Base-by-base conservation (phyloP, 23 tunicate genomes). In the Ciona savignyi region DNA sequence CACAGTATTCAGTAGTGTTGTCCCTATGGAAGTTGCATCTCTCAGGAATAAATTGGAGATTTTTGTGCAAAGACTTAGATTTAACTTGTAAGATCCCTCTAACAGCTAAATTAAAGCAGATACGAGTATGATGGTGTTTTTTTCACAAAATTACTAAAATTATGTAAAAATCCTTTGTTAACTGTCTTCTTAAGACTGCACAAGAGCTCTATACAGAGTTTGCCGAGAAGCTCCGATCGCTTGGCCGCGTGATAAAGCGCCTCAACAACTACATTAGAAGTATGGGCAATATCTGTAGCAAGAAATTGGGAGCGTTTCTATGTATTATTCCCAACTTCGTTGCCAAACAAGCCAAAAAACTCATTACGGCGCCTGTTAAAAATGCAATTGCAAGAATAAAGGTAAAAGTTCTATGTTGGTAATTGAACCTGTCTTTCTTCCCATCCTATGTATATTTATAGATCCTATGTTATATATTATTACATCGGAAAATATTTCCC, bases 251-350 rank as follows among this genome's bases (percentile, higher is more conserved):
- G 2, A 48, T 89, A 22, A 60, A 35, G 29, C 66, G 23, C 1
- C 23, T 71, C 62, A 78, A 83, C 82, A 48, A 89, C 29, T 89
- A 66, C 70, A 63, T 89, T 33, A 49, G 63, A 6, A 69, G 35
- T 61, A 81, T 81, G 76, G 85, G 80, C 2, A 32, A 34, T 4
- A 73, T 83, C 31, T 89, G 96, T 74, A 80, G 62, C 67, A 48
- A 62, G 1, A 77, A 79, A 56, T 33, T 83, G 1, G 87, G 82
- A 22, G 51, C 96, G 0, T 83, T 78, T 32, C 51, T 89, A 56
- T 89, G 96, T 67, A 83, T 80, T 33, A 71, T 83, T 60, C 96
- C 96, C 4, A 67, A 35, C 63, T 78, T 76, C 33, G 85, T 83
- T 0, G 85, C 96, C 67, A 83, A 83, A 48, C 78, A 78, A 78